A percentile compares a stretch with the other conserved stretches of the same genome.
These are phyloP conservation scores for Sebastes cheni DNA, from an alignment of 2,797 vertebrate genomes.

Conservation along the genomic window DNA sequence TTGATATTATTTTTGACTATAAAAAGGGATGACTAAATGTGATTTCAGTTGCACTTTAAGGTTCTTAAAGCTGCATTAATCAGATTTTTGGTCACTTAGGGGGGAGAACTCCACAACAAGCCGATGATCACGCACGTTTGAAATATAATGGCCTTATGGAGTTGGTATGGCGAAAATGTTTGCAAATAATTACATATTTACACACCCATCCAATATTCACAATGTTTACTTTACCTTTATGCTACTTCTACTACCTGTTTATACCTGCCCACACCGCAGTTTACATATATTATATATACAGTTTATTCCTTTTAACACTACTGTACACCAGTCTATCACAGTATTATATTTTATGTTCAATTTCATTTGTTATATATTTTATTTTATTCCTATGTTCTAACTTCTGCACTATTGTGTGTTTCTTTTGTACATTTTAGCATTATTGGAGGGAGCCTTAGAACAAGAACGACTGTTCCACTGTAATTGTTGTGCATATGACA, in stretches of 20 bases:
- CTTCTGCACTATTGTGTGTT: not conserved
- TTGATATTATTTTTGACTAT: not conserved
- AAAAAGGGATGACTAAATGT: not conserved
- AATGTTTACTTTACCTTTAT: not conserved
- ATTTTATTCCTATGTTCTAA: not conserved
- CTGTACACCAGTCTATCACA: not conserved
- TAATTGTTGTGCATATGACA: not conserved
- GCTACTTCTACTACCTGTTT: not conserved
- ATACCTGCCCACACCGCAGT: not conserved
- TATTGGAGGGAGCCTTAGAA: not conserved
- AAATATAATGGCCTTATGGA: not conserved
- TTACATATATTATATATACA: not conserved
- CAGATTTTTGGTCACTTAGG: not conserved
- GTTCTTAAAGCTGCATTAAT: not conserved
- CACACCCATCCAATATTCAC: not conserved
- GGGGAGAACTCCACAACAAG: not conserved
- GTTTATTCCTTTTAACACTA: not conserved
- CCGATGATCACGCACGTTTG: not conserved
- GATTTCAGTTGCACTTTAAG: not conserved
- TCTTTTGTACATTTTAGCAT: not conserved
- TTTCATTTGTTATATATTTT: not conserved
- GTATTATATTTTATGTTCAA: not conserved
- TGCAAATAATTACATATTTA: not conserved
- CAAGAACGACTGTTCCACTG: not conserved
- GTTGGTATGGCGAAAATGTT: not conserved